These are phyloP conservation scores for Mallotus villosus DNA, from an alignment of 2,797 vertebrate species.

Conservation along the genomic window DNA sequence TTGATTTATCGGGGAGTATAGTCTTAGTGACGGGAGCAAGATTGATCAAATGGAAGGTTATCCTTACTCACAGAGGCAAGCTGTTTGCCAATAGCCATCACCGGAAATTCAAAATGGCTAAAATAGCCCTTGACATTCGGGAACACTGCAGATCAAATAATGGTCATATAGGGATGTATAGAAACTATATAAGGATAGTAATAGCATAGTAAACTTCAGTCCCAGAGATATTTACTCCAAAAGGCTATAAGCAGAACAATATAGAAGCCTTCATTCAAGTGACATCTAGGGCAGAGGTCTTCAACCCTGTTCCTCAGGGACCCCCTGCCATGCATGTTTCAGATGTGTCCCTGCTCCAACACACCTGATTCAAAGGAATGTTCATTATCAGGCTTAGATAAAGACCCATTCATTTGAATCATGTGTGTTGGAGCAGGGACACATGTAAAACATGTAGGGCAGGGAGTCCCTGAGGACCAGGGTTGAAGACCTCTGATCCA, in stretches of 20 bases:
- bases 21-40: slow-evolving; percentile 72
- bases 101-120: slow-evolving; percentile 70
- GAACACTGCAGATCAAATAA: slow-evolving; percentile 42
- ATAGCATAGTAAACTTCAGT: no score
- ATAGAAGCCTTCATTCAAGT: neutral
- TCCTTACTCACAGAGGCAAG: slow-evolving; percentile 78
- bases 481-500: no score
- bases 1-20: slow-evolving; percentile 77
- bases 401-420: no score
- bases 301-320: no score
- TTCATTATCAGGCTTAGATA: no score
- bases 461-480: no score
- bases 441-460: no score
- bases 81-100: slow-evolving; percentile 81
- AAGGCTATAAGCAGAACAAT: slow-evolving; percentile 2
- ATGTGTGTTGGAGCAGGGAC: no score
- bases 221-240: neutral
- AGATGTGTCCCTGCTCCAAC: no score
- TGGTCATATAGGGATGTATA: slow-evolving; percentile 23
- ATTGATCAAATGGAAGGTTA: slow-evolving; percentile 80
- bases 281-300: neutral
- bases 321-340: no score
- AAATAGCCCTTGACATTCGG: slow-evolving; percentile 67
- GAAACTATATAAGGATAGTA: slow-evolving; percentile 3
- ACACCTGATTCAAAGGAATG: no score